phyloP scores from a whole-genome alignment of 2,888 invertebrate species.

The Lycia hirtaria region DNA sequence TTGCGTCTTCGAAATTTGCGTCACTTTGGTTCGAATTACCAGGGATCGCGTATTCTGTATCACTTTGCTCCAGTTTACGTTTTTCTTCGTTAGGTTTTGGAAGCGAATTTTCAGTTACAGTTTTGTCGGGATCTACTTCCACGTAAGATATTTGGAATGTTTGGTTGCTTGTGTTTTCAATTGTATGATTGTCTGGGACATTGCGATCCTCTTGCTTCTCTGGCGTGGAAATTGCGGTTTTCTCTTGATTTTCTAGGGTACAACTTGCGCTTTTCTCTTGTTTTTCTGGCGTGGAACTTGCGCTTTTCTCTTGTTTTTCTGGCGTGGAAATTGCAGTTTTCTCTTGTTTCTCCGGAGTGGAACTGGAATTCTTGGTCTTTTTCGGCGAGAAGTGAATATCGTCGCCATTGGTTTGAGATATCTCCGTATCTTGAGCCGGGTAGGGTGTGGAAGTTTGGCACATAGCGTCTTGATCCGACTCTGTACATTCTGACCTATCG shows the following conservation, averaged over 20 bases:
- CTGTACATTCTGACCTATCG: conserved; percentile 58
- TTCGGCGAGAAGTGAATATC: conserved; percentile 35
- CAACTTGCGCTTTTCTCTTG: no score
- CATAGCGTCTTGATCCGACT: conserved; percentile 62
- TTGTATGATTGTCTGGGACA: not conserved
- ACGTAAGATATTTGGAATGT: conserved; percentile 7
- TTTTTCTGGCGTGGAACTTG: no score
- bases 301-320: conserved; percentile 23
- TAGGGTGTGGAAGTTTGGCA: conserved; percentile 39
- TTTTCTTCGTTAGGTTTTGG: conserved; percentile 7
- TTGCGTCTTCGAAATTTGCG: conserved; percentile 29
- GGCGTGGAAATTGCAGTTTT: conserved; percentile 15
- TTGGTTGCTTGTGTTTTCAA: not conserved
- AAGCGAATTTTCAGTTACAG: conserved; percentile 6
- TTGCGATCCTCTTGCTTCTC: conserved; percentile 22
- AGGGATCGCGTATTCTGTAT: not conserved
- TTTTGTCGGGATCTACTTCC: conserved; percentile 2
- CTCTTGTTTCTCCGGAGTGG: conserved; percentile 49
- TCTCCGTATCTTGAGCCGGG: conserved; percentile 30
- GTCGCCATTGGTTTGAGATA: conserved; percentile 35
- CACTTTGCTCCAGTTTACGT: conserved; percentile 19
- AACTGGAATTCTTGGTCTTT: conserved; percentile 36
- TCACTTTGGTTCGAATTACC: not conserved
- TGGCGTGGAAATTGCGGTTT: conserved; percentile 12
- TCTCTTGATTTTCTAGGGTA: conserved; percentile 47